Conservation (phyloP, 2,113 vertebrate genomes). For the Trogon surrucura region DNA sequence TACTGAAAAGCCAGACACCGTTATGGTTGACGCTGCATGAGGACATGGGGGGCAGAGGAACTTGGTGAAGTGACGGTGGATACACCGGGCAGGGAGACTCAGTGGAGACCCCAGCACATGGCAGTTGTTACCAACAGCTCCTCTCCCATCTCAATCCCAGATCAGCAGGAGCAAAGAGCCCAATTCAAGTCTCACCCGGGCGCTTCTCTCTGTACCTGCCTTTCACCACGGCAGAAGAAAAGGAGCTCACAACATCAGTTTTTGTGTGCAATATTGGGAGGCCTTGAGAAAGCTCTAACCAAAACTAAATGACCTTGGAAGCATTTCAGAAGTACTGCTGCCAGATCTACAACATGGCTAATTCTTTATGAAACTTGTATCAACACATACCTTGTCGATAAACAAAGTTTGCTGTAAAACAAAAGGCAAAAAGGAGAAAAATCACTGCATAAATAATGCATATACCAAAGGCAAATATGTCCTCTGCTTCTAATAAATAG, state of each 20-base stretch:
- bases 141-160: not conserved
- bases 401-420: not conserved
- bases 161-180: not conserved
- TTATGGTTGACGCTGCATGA: rapidly evolving
- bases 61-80: not conserved
- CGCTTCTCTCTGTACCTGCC: not conserved
- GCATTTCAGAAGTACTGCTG: not conserved
- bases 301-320: not conserved
- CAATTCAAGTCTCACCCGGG: not conserved
- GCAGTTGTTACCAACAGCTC: not conserved
- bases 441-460: not conserved
- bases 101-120: not conserved
- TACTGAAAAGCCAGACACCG: not conserved
- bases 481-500: not conserved
- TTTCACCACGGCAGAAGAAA: not conserved
- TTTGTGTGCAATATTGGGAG: not conserved
- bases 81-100: rapidly evolving
- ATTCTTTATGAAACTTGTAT: not conserved
- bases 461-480: not conserved
- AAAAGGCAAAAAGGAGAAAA: not conserved
- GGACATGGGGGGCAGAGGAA: rapidly evolving
- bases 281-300: not conserved
- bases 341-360: not conserved
- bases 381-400: not conserved
- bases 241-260: rapidly evolving